These are phyloP conservation scores for Pedetes capensis DNA, from an alignment of 2,113 vertebrate genomes.

Conservation along the genomic window DNA sequence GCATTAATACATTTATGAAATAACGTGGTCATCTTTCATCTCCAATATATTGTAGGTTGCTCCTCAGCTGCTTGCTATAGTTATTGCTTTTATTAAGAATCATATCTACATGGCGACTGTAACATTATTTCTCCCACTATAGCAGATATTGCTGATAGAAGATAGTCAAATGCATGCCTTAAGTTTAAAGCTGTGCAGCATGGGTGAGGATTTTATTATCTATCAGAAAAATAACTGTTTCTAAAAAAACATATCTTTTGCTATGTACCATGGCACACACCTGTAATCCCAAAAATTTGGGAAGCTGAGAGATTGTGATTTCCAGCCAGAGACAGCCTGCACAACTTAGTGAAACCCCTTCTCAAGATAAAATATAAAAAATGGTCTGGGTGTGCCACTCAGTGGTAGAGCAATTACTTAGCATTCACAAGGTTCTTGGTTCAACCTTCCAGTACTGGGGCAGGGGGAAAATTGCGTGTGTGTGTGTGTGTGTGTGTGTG, in stretches of 20 bases:
- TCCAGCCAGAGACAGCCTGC: no score
- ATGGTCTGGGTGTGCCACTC: no score
- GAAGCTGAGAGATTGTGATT: no score
- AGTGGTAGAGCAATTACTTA: no score
- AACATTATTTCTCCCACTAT: background rate
- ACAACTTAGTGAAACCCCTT: no score
- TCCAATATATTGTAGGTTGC: background rate
- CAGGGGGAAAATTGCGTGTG: no score
- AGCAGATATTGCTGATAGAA: background rate
- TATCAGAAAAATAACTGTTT: background rate
- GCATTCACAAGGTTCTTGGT: no score
- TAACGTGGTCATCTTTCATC: background rate
- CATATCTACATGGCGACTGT: background rate
- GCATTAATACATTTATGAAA: background rate
- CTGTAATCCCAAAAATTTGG: no score
- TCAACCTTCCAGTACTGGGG: no score
- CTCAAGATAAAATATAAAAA: no score
- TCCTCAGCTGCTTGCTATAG: background rate
- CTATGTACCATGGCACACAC: no score
- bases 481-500: no score
- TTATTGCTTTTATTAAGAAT: background rate
- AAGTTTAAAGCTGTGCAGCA: background rate
- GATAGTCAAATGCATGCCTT: background rate
- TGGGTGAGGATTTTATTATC: background rate
- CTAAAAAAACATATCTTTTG: background rate